Conservation (phyloP, 2,888 invertebrate genomes). For the Nowickia ferox region DNA sequence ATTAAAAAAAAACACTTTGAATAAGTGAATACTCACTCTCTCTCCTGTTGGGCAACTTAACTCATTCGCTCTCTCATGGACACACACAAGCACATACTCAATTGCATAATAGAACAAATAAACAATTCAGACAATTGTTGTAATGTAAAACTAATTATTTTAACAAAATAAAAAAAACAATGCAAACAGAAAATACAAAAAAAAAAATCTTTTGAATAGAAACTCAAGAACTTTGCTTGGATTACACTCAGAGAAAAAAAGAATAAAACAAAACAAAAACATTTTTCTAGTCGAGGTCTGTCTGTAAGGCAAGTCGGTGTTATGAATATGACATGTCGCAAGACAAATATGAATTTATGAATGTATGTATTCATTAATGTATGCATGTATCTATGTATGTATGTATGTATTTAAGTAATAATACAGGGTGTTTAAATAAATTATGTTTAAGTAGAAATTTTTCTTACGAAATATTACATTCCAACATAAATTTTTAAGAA, state of each 20-base stretch:
- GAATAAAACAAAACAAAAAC: not conserved
- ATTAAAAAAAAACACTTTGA: not conserved
- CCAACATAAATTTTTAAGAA: no score
- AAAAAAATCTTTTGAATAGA: not conserved
- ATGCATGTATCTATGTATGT: no score
- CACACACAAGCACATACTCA: not conserved
- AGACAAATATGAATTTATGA: no score
- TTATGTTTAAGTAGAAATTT: no score
- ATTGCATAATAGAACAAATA: not conserved
- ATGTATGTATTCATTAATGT: no score
- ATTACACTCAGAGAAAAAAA: slow-evolving; percentile 29
- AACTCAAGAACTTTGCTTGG: not conserved
- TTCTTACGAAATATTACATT: no score
- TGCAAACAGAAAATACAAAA: slow-evolving; percentile 17
- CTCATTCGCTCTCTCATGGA: not conserved
- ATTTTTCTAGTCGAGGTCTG: slow-evolving; percentile 21
- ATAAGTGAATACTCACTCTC: not conserved
- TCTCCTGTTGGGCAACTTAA: not conserved
- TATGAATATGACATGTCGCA: slow-evolving; percentile 31
- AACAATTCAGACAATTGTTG: slow-evolving; percentile 32
- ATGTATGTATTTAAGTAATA: not conserved
- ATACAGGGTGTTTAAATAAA: not conserved
- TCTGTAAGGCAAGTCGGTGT: slow-evolving; percentile 42
- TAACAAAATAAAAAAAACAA: slow-evolving; percentile 44
- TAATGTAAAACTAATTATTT: slow-evolving; percentile 45